Evolutionary conservation across 2,113 vertebrate genomes (phyloP), one percentile per base, ranked within the genome.

Genomic region (Mesembrinibis cayennensis): DNA sequence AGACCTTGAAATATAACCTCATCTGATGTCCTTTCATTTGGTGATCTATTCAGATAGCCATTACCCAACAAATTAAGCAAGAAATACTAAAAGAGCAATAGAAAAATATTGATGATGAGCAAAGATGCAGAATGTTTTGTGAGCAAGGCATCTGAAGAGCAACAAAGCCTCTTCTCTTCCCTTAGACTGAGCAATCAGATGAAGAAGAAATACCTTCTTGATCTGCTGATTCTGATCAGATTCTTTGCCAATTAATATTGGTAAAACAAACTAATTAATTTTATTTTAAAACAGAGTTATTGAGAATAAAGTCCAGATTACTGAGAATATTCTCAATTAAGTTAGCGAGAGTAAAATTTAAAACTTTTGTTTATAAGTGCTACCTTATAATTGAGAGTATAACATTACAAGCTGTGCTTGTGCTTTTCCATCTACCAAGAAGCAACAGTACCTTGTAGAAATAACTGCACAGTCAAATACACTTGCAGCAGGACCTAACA

Each of bases 361-460:
- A 70, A 61, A 15, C 10, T 36, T 93, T 7, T 17, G 7, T 29
- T 66, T 65, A 1, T 16, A 86, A 89, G 38, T 11, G 17, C 13
- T 42, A 50, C 34, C 13, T 61, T 79, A 36, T 23, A 45, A 74
- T 1, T 29, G 23, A 56, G 14, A 84, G 34, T 22, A 20, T 21
- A 87, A 49, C 10, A 38, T 61, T 29, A n/a, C 14, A 61, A 65
- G 44, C 16, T 0, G 0, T 18, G 52, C 18, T 69, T 11, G 4
- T 47, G 66, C 26, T 82, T 85, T 49, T 76, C 44, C 34, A 80
- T 3, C 38, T 23, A n/a, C 26, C 21, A 85, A 42, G 30, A 44
- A 69, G 49, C 72, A 63, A 58, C 2, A 9, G n/a, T 6, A 58
- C 29, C 12, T 47, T 34, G n/a, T 8, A 49, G 25, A 84, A 70